Percentiles rank a stretch among this genome's conserved stretches.
Evolutionary conservation across 2,888 invertebrate genomes (phyloP).

Genomic region (Pandemis cinnamomeana): DNA sequence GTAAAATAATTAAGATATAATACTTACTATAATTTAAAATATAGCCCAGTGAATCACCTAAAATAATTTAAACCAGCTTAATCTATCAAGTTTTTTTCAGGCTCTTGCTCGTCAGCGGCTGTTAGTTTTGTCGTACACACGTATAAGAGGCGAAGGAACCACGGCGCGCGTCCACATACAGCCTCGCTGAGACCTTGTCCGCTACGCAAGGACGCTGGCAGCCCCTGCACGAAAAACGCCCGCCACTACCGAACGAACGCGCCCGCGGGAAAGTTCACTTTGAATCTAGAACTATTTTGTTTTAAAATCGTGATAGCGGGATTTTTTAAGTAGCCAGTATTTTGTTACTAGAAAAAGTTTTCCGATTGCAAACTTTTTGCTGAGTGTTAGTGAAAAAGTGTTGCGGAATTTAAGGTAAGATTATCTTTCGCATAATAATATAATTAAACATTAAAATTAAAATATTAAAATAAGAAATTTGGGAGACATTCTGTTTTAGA

Average conservation of each 20-base stretch:
- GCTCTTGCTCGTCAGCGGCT: slow-evolving; percentile 52
- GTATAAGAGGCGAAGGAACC: slow-evolving; percentile 79
- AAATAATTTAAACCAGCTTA: slow-evolving; percentile 1
- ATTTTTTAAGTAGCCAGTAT: slow-evolving; percentile 16
- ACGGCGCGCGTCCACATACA: slow-evolving; percentile 71
- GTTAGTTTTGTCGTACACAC: slow-evolving; percentile 58
- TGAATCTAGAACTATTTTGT: slow-evolving; percentile 43
- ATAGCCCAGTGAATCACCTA: not conserved
- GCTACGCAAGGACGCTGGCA: slow-evolving; percentile 78
- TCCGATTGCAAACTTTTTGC: not conserved
- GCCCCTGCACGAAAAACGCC: slow-evolving; percentile 72
- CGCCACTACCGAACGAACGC: slow-evolving; percentile 74
- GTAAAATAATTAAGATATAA: no score
- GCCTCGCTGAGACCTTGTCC: slow-evolving; percentile 77
- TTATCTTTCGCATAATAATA: not conserved
- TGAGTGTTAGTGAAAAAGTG: slow-evolving; percentile 36
- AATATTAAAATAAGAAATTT: not conserved
- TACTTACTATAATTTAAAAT: not conserved
- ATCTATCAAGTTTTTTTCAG: slow-evolving; percentile 39
- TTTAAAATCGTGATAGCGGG: slow-evolving; percentile 26
- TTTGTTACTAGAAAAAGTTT: slow-evolving; percentile 7
- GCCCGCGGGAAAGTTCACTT: slow-evolving; percentile 69
- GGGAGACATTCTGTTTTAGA: not conserved
- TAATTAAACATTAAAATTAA: not conserved
- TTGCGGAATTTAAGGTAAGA: slow-evolving; percentile 37